Conservation (phyloP, 2,888 invertebrate species). For the Tenthredo livida region DNA sequence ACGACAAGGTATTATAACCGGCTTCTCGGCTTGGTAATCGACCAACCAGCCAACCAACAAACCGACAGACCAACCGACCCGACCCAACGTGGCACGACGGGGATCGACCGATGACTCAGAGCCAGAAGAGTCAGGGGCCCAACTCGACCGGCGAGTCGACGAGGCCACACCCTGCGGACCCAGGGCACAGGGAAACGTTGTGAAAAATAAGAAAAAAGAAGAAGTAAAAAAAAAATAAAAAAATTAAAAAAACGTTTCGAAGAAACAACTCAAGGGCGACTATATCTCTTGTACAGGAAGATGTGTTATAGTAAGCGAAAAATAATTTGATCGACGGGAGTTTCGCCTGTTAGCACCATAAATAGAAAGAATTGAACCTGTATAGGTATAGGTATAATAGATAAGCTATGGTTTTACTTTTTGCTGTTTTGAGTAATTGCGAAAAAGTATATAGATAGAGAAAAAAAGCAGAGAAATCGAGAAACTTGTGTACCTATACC, state of each 20-base stretch:
- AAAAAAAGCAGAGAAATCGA: background rate
- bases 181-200: background rate
- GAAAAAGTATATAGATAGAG: background rate
- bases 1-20: conserved; percentile 55
- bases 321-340: background rate
- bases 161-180: conserved; percentile 20
- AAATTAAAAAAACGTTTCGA: background rate
- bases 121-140: conserved; percentile 16
- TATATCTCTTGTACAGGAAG: background rate
- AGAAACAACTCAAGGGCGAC: background rate
- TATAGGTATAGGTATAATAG: background rate
- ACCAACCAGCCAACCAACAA: conserved; percentile 47
- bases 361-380: background rate
- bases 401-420: background rate
- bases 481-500: background rate
- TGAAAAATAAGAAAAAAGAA: background rate
- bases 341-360: background rate
- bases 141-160: conserved; percentile 22
- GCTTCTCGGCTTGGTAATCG: conserved; percentile 57
- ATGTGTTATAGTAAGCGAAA: background rate
- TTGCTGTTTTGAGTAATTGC: background rate
- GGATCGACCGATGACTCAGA: conserved; percentile 51
- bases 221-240: background rate
- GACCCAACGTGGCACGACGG: conserved; percentile 39
- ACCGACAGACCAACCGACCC: background rate